Conservation (phyloP, 2,113 vertebrate species). For the Corvus hawaiiensis region DNA sequence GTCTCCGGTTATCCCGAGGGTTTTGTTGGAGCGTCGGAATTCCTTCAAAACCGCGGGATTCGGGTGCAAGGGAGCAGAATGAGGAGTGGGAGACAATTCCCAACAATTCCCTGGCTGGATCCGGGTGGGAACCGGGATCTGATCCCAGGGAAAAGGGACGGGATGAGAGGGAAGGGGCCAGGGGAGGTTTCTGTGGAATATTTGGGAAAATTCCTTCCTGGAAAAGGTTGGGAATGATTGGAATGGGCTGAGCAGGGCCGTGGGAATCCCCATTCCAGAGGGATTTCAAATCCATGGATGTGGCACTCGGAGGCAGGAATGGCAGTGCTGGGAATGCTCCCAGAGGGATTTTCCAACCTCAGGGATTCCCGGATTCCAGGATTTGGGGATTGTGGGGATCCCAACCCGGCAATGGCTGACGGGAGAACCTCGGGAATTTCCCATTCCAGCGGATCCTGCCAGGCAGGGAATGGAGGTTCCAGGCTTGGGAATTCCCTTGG, state of each 20-base stretch:
- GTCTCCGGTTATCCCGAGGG: neutral
- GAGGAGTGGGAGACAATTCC: neutral
- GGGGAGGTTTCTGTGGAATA: neutral
- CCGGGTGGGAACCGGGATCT: rapidly evolving
- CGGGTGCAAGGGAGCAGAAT: rapidly evolving
- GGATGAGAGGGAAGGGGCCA: neutral
- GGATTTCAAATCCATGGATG: neutral
- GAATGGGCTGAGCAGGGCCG: neutral
- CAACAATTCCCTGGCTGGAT: neutral
- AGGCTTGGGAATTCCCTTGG: neutral
- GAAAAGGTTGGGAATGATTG: neutral
- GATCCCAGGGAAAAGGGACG: neutral
- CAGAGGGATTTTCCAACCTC: rapidly evolving
- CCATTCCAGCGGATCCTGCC: rapidly evolving
- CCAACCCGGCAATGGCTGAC: rapidly evolving
- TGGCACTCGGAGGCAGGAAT: neutral
- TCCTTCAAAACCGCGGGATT: neutral
- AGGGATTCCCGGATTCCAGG: neutral
- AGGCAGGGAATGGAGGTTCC: neutral
- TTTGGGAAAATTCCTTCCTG: neutral
- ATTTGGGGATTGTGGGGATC: neutral
- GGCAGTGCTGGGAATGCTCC: neutral
- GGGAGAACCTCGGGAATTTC: neutral
- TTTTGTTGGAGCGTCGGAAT: neutral
- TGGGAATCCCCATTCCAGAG: neutral